These are phyloP conservation scores for Polydrusus cervinus DNA, from an alignment of 2,888 invertebrate species.

Conservation along the genomic window DNA sequence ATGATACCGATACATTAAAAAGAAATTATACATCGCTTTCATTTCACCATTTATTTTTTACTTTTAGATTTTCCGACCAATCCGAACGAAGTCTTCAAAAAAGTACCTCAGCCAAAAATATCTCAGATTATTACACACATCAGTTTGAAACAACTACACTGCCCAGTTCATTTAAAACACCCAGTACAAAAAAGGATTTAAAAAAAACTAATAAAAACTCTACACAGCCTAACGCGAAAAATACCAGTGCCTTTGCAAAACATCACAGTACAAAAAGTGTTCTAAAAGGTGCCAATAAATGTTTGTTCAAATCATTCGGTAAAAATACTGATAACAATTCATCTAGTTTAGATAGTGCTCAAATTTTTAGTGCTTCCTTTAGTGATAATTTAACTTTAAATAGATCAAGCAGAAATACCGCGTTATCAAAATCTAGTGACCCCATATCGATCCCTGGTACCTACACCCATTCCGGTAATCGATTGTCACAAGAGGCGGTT, in stretches of 20 bases:
- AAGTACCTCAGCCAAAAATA: slow-evolving; percentile 14
- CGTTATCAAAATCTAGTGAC: slow-evolving; percentile 13
- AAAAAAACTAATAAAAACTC: slow-evolving; percentile 29
- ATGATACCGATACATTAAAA: too few relatives aligned
- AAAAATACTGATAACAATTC: not conserved
- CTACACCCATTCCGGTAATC: not conserved
- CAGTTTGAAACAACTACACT: slow-evolving; percentile 44
- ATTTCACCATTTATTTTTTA: not conserved
- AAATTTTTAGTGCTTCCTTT: not conserved
- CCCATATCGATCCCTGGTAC: slow-evolving; percentile 1
- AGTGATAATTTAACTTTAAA: not conserved
- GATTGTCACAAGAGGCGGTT: not conserved
- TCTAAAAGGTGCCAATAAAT: not conserved
- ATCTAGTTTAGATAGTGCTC: not conserved
- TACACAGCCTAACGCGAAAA: not conserved
- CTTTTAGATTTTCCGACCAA: slow-evolving; percentile 58
- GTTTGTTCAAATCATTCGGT: not conserved
- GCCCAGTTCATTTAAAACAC: slow-evolving; percentile 43
- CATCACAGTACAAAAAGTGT: not conserved
- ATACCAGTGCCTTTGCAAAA: slow-evolving; percentile 11
- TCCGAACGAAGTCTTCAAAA: slow-evolving; percentile 53
- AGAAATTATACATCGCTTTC: too few relatives aligned
- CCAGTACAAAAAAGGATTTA: slow-evolving; percentile 18
- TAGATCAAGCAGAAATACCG: not conserved
- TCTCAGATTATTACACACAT: slow-evolving; percentile 14